phyloP scores from a whole-genome alignment of 1,140 invertebrate species.

The Drosophila murphyi region DNA sequence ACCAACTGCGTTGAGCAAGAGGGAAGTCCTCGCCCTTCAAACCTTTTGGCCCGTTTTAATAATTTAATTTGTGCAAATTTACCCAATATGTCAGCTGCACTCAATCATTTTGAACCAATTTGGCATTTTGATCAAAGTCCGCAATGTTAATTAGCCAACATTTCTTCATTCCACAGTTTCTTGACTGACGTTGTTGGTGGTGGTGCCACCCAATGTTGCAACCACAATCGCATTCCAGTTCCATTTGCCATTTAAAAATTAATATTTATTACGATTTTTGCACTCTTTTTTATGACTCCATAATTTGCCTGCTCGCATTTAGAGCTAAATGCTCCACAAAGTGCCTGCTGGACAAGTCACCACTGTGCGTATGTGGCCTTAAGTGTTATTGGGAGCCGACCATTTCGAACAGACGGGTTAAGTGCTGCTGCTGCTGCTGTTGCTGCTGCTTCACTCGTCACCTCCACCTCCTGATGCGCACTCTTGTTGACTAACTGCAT shows the following conservation, averaged over 20 bases:
- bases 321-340: constrained; percentile 71
- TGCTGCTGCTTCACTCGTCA: constrained; percentile 15
- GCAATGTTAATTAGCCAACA: constrained; percentile 46
- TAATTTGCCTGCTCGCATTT: constrained; percentile 79
- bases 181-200: not conserved
- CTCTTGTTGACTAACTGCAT: constrained; percentile 12
- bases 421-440: constrained; percentile 46
- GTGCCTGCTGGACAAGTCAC: constrained; percentile 54
- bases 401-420: constrained; percentile 62
- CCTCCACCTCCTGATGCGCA: not conserved
- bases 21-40: not conserved
- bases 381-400: constrained; percentile 65
- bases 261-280: constrained; percentile 65
- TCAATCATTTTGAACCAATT: constrained; percentile 56
- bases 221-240: constrained; percentile 9
- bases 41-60: constrained; percentile 50
- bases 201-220: constrained; percentile 53
- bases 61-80: constrained; percentile 82
- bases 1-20: too few species aligned
- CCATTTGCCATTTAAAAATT: constrained; percentile 48
- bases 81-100: constrained; percentile 64
- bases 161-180: constrained; percentile 33
- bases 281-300: constrained; percentile 41
- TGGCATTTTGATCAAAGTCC: constrained; percentile 12
- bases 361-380: constrained; percentile 53